Conservation (phyloP, 2,888 invertebrate species). For the Clusia tigrina region DNA sequence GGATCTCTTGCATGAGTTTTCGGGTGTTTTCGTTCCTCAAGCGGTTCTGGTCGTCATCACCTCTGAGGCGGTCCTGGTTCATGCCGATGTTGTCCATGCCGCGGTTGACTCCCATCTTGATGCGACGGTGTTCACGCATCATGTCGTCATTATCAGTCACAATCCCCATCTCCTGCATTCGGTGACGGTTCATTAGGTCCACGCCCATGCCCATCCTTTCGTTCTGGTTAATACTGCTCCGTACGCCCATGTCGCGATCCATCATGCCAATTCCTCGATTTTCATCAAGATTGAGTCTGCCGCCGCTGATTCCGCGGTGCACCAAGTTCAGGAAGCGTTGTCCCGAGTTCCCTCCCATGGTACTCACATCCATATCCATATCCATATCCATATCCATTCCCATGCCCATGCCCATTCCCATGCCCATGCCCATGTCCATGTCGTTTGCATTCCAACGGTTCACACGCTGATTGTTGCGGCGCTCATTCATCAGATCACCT, state of each 20-base stretch:
- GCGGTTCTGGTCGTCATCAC: neutral
- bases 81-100: conserved; percentile 21
- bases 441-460: no score
- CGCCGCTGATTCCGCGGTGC: neutral
- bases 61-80: neutral
- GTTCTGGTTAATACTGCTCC: no score
- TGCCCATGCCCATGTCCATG: conserved; percentile 5
- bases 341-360: neutral
- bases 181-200: neutral
- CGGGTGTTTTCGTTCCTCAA: neutral
- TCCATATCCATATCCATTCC: neutral
- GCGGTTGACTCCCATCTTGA: neutral
- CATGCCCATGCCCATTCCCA: no score
- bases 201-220: neutral
- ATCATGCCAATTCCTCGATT: no score
- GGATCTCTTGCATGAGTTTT: neutral
- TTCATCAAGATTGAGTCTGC: no score
- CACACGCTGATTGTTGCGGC: no score
- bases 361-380: neutral
- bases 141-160: conserved; percentile 23
- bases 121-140: conserved; percentile 14
- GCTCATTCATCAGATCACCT: no score
- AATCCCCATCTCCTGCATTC: neutral
- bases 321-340: neutral
- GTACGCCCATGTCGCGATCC: no score